Evolutionary conservation across 2,888 invertebrate species (phyloP), one percentile per base, ranked within the genome.

Genomic region (Drosophila hamatofila): DNA sequence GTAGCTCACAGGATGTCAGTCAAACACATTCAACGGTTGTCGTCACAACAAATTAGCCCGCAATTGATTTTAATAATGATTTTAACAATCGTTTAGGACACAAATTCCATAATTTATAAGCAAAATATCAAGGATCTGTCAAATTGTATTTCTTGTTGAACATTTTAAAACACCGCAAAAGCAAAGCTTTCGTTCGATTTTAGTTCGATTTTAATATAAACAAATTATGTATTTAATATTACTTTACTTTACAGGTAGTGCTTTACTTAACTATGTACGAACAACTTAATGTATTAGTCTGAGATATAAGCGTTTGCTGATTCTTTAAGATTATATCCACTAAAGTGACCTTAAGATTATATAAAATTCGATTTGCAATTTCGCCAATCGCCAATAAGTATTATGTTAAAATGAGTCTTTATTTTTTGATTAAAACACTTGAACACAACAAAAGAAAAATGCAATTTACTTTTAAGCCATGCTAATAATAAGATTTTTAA

Each of bases 1-100:
- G 78, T 30, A 88, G 90, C 44, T 73, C 88, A 18, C 90, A 92
- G 48, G 92, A 93, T 66, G 67, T 87, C 48, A 89, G 66, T 33
- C 82, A 84, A 54, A 78, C 91, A 2, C 82, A 73, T 27, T 65
- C 89, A 16, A 44, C 82, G 21, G 75, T 71, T 49, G 86, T 77
- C 8, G 65, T 67, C 14, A 81, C 89, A 9, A 62, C 70, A 11
- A 81, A 88, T 63, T 90, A 88, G 63, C 75, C 44, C n/a, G 30
- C 9, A 37, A 44, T 39, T 56, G 16, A 51, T 54, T 37, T 44
- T 33, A 42, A 44, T 41, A 48, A 8, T 8, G 42, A 18, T 51
- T 64, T 69, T 42, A 67, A 58, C 18, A 57, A 41, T 56, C 56
- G 63, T 48, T 64, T 70, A 72, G 76, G 23, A 51, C 66, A 73